Base-by-base conservation (phyloP, 2,113 vertebrate species). In the Microtus oregoni region DNA sequence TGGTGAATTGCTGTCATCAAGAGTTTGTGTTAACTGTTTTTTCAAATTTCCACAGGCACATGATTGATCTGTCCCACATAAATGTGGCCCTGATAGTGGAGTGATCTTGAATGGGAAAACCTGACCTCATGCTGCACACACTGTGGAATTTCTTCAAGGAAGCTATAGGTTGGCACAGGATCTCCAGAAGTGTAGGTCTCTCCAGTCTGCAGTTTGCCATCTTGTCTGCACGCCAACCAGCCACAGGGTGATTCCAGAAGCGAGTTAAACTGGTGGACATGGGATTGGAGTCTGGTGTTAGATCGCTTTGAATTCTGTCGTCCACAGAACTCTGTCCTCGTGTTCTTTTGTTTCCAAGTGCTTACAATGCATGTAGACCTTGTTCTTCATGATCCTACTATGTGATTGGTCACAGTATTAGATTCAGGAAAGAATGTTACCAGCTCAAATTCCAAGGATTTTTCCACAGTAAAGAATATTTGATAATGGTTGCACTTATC, bases 51-150 rank as follows among this genome's bases (percentile, higher is more conserved):
- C 96, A 75, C 99, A 99, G 99, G 99, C 99, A 99, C 98, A 99
- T 99, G 99, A 99, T 99, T 98, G 99, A 99, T 98, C 98, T 99
- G 98, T 99, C 99, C 97, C 99, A 99, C 98, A 99, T 99, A 97
- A 99, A 99, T 5, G 99, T 99, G 98, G 99, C 99, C 28, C 98
- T 99, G 98, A 99, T 99, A 78, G 99, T 99, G 77, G 99, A 99
- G 98, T 99, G 99, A 99, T 50, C 44, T 32, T 97, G 89, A 8
- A 89, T 88, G 86, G 90, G 83, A 95, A 82, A 55, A 61, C 58
- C 81, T 32, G 97, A 68, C 91, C 75, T 38, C 35, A 61, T 67
- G 30, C 96, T 94, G n/a, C 89, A 90, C 92, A 86, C 38, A 26
- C 95, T 94, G 87, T 92, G 98, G 98, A 95, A 65, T 96, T 90